Evolutionary conservation across 1,140 invertebrate genomes (phyloP), one percentile per base, ranked within the genome.

Genomic region (Elymnias hypermnestra): DNA sequence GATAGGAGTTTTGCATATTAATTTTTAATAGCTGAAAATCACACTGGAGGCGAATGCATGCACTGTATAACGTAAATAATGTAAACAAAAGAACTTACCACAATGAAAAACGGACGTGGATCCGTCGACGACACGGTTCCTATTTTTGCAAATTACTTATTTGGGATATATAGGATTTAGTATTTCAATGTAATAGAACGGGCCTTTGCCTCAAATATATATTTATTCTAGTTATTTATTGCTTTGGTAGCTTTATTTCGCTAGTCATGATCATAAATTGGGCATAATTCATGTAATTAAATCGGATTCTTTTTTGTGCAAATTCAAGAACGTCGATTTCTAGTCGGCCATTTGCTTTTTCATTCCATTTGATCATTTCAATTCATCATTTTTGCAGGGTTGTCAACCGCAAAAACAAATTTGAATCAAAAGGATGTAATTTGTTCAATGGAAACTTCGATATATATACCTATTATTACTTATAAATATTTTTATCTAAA

Each of bases 271-370:
- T 74, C 75, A 85, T 85, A 69, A 72, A 71, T 61, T 71, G 70
- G 57, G 72, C 82, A 82, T 83, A 63, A 76, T 72, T 83, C 78
- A 85, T 85, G 61, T 53, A 76, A 82, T 83, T 73, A 83, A 63
- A 77, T 81, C 64, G 73, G 81, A 83, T 84, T 83, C 53, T 73
- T 75, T 69, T 74, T 50, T 58, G 58, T 66, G 65, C 57, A 56
- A 68, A 62, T 63, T 70, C 45, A 42, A 73, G 63, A 72, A 72
- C 69, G 78, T 71, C 70, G 71, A 70, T 73, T 78, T 72, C 57
- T 67, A 70, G 72, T 76, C 79, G 67, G 81, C 81, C 81, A 84
- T 84, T 84, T 84, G 78, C 81, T 81, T 84, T 82, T 79, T 74
- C 63, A 71, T 82, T 78, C 58, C 61, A 65, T 57, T 53, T 47